phyloP scores from a whole-genome alignment of 2,888 invertebrate species.

The Ferrisia virgata region DNA sequence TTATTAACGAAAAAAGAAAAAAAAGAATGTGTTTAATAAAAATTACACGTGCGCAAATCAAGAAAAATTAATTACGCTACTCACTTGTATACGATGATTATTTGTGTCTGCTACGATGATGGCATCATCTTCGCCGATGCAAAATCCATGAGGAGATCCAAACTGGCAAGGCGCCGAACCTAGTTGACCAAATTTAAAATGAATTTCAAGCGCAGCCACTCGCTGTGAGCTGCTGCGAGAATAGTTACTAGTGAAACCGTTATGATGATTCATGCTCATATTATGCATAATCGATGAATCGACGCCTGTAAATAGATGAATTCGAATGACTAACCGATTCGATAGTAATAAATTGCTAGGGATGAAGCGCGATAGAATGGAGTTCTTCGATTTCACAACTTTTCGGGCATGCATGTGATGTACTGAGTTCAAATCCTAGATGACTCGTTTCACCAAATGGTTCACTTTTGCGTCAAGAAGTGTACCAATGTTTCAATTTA shows the following conservation, averaged over 20 bases:
- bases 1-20: no score
- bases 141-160: slow-evolving; percentile 96
- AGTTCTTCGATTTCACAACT: no score
- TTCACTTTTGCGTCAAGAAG: no score
- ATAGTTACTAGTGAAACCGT: not conserved
- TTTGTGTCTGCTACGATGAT: slow-evolving; percentile 96
- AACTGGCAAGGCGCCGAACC: slow-evolving; percentile 92
- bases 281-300: not conserved
- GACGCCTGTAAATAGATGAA: slow-evolving; percentile 21
- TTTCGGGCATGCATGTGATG: no score
- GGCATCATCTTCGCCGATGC: slow-evolving; percentile 89
- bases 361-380: no score
- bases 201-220: slow-evolving; percentile 69
- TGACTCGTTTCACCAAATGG: no score
- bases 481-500: no score
- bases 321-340: not conserved
- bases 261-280: slow-evolving; percentile 31
- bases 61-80: not conserved
- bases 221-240: slow-evolving; percentile 33
- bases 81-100: slow-evolving; percentile 88
- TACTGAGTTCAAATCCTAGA: no score
- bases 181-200: slow-evolving; percentile 90
- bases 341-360: not conserved
- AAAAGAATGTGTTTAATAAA: no score
- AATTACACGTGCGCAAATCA: not conserved